These are phyloP conservation scores for Dichetophora obliterata DNA, from an alignment of 2,888 invertebrate genomes.

Conservation along the genomic window DNA sequence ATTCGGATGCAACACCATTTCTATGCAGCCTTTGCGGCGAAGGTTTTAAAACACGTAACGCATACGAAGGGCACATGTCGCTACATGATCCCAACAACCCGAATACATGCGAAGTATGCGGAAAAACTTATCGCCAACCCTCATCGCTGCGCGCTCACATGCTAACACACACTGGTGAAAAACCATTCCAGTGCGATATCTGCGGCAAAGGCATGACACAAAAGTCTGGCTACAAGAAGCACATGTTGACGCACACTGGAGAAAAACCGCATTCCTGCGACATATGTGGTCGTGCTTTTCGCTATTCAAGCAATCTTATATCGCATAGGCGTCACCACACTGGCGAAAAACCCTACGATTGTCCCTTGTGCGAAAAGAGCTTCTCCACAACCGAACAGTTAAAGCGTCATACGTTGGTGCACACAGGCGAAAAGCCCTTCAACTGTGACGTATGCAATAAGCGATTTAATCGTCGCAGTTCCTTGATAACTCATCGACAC, in stretches of 20 bases:
- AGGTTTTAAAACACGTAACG: slow-evolving; percentile 68
- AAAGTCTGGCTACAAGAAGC: slow-evolving; percentile 69
- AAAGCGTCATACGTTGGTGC: slow-evolving; percentile 64
- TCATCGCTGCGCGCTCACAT: slow-evolving; percentile 66
- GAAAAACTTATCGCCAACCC: slow-evolving; percentile 65
- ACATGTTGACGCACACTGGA: slow-evolving; percentile 67
- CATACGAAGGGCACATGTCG: slow-evolving; percentile 66
- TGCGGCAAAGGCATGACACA: slow-evolving; percentile 69
- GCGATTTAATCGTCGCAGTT: slow-evolving; percentile 54
- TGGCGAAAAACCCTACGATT: slow-evolving; percentile 64
- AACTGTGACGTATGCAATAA: slow-evolving; percentile 52
- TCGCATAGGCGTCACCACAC: slow-evolving; percentile 65
- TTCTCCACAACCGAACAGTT: slow-evolving; percentile 66
- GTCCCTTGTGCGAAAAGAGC: slow-evolving; percentile 63
- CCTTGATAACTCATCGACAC: slow-evolving; percentile 53
- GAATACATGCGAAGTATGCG: slow-evolving; percentile 63
- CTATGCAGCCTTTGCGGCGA: slow-evolving; percentile 64
- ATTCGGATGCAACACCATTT: slow-evolving; percentile 65
- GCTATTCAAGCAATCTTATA: slow-evolving; percentile 67
- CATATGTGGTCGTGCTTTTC: slow-evolving; percentile 62
- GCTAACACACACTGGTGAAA: slow-evolving; percentile 64
- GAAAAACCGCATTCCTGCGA: slow-evolving; percentile 67
- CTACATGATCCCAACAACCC: slow-evolving; percentile 66
- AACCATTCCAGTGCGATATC: slow-evolving; percentile 64
- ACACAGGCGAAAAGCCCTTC: slow-evolving; percentile 62